Evolutionary conservation across 1,140 invertebrate genomes (phyloP).

Genomic region (Fragariocoptes setiger): DNA sequence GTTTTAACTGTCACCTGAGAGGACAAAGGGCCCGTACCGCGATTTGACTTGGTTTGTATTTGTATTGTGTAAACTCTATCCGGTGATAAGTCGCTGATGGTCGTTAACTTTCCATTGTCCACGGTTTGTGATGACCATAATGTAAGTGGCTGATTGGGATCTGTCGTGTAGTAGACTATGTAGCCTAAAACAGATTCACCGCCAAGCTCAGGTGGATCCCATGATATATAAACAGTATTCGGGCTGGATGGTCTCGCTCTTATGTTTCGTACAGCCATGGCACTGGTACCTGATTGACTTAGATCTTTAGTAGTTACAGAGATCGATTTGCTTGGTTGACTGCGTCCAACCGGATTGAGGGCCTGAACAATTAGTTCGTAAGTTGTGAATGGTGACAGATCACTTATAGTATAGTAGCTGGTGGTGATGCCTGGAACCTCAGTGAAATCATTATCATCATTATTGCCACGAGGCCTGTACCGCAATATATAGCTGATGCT

Average conservation of each 20-base stretch:
- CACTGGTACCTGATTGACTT: slow-evolving; percentile 30
- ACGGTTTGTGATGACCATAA: slow-evolving; percentile 71
- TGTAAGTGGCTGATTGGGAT: slow-evolving; percentile 45
- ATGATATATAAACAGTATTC: slow-evolving; percentile 77
- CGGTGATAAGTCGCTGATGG: slow-evolving; percentile 54
- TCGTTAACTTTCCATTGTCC: slow-evolving; percentile 67
- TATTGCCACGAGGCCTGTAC: slow-evolving; percentile 74
- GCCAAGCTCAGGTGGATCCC: slow-evolving; percentile 80
- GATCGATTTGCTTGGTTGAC: slow-evolving; percentile 43
- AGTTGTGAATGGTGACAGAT: slow-evolving; percentile 65
- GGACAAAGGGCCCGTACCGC: slow-evolving; percentile 61
- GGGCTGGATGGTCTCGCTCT: slow-evolving; percentile 67
- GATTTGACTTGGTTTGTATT: slow-evolving; percentile 61
- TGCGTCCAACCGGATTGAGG: slow-evolving; percentile 65
- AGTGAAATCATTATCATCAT: slow-evolving; percentile 18
- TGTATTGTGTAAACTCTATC: slow-evolving; percentile 64
- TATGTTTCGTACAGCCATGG: slow-evolving; percentile 59
- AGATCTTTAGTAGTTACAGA: slow-evolving; percentile 68
- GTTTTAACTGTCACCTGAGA: slow-evolving; percentile 75
- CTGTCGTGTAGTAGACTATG: slow-evolving; percentile 80
- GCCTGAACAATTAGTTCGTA: slow-evolving; percentile 88
- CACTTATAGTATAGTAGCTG: slow-evolving; percentile 58
- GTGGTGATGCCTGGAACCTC: slow-evolving; percentile 71
- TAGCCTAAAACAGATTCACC: slow-evolving; percentile 90
- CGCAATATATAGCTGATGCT: slow-evolving; percentile 75